phyloP scores from a whole-genome alignment of 1,140 invertebrate species.

The Wasmannia auropunctata region DNA sequence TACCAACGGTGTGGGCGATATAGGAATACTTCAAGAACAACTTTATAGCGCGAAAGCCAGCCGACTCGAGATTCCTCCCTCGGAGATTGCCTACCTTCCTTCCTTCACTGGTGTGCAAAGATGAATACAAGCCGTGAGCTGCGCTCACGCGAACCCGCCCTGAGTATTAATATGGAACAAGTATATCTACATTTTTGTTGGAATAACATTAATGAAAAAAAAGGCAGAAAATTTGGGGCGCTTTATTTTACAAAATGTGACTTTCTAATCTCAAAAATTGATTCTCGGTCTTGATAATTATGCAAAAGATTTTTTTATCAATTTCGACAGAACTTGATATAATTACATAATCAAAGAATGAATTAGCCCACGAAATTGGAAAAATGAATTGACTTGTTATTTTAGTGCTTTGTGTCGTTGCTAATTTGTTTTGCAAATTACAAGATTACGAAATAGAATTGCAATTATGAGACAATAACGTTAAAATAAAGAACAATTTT shows the following conservation, averaged over 20 bases:
- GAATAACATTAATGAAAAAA: background rate
- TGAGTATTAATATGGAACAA: background rate
- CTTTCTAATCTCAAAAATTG: background rate
- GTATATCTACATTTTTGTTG: too few species aligned
- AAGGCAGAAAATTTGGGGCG: background rate
- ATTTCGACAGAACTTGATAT: background rate
- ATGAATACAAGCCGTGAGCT: constrained; percentile 10
- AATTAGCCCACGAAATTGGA: background rate
- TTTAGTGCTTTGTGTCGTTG: background rate
- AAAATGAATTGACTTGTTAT: background rate
- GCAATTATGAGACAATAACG: background rate
- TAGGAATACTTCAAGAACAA: constrained; percentile 84
- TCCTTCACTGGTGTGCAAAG: background rate
- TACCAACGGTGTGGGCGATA: constrained; percentile 80
- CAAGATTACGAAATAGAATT: background rate
- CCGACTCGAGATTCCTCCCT: constrained; percentile 45
- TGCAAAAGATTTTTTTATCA: background rate
- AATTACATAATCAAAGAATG: background rate
- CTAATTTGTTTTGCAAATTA: background rate
- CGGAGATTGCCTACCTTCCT: constrained; percentile 26
- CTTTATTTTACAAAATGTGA: background rate
- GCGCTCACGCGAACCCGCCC: background rate
- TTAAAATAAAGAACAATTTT: background rate
- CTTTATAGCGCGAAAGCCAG: constrained; percentile 73
- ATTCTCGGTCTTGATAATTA: background rate